Evolutionary conservation across 1,140 invertebrate species (phyloP), one percentile per base, ranked within the genome.

Genomic region (Cephus cinctus): DNA sequence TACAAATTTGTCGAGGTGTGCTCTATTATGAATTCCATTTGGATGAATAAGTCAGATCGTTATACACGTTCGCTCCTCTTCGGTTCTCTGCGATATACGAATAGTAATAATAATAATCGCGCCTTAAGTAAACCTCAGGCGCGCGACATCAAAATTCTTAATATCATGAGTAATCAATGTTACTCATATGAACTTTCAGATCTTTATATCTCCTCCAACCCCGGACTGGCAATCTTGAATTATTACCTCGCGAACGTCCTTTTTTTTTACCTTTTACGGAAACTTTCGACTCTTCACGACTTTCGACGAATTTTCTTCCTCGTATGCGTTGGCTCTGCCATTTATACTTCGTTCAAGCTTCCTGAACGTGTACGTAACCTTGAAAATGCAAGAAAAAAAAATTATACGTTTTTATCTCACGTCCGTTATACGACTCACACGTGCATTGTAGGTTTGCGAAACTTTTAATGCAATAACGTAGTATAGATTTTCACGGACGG

Each of bases 1-100:
- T 54, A 61, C 52, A 61, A 67, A 65, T 67, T 63, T 50, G 56
- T 54, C 47, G 54, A 61, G 55, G 34, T 52, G 52, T 46, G 44
- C 59, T 63, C 59, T 59, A 58, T 56, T 48, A 54, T 55, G 46
- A 59, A 63, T 58, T 52, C 52, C 55, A 54, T 40, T 48, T 18
- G 25, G 45, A 54, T 62, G 61, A 67, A 48, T 60, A 61, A 59
- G 43, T n/a, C n/a, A n/a, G 47, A 30, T 18, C 40, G 46, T 43
- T 54, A 38, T 27, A 21, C 40, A 43, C 49, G 50, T 52, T 44
- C 39, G 36, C 21, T 27, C 25, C 25, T n/a, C 25, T n/a, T 27
- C 25, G 25, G n/a, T 8, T 27, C 6, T n/a, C 25, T 27, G 6
- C 6, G 25, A n/a, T 6, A 27, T 27, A 8, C 25, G 25, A n/a